Conservation (phyloP, 2,113 vertebrate genomes). For the Hystrix cristata region DNA sequence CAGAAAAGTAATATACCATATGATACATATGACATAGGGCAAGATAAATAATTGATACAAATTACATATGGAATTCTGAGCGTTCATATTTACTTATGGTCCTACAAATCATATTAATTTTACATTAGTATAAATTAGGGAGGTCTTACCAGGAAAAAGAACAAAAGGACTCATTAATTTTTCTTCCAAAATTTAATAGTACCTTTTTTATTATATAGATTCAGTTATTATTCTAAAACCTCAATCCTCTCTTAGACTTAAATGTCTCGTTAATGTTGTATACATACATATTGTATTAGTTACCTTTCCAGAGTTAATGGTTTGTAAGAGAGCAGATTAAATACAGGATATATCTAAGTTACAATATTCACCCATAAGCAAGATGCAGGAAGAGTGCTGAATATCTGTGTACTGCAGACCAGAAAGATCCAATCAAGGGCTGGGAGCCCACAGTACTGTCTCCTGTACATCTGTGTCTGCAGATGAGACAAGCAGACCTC, state of each 20-base stretch:
- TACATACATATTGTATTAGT: neutral
- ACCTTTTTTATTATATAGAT: neutral
- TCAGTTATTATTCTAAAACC: constrained; percentile 21
- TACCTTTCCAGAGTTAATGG: no score
- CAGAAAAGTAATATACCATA: neutral
- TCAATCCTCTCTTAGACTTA: neutral
- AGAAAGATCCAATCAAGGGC: no score
- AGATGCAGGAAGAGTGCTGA: no score
- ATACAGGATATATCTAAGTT: no score
- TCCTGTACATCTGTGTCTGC: no score
- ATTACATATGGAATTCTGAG: neutral
- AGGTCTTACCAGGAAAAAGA: constrained; percentile 10
- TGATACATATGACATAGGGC: neutral
- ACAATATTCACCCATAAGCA: no score
- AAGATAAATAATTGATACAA: constrained; percentile 28
- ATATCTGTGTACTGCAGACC: no score
- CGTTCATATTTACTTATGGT: neutral
- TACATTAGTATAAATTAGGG: neutral
- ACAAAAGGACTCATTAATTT: constrained; percentile 45
- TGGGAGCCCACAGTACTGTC: no score
- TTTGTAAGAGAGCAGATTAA: no score
- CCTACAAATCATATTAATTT: constrained; percentile 31
- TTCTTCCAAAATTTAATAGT: constrained; percentile 3
- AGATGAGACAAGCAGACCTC: no score
- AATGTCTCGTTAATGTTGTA: neutral